Percentiles rank a stretch among this genome's conserved stretches.
These are phyloP conservation scores for Cecropterus lyciades DNA, from an alignment of 1,140 invertebrate species.

Conservation along the genomic window DNA sequence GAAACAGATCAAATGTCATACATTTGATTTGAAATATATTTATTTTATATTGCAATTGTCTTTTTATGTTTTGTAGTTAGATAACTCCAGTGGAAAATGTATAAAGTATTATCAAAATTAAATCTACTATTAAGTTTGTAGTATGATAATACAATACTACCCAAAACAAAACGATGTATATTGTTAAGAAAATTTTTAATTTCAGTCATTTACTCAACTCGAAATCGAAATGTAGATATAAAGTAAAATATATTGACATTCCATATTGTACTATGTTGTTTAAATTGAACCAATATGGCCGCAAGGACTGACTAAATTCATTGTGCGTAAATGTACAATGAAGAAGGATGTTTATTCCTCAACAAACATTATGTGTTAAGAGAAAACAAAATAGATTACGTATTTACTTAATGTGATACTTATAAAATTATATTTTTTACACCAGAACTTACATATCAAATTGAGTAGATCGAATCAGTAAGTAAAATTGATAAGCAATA, in stretches of 20 bases:
- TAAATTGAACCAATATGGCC: slow-evolving; percentile 56
- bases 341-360: slow-evolving; percentile 8
- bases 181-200: slow-evolving; percentile 76
- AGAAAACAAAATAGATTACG: slow-evolving; percentile 1
- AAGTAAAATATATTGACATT: slow-evolving; percentile 84
- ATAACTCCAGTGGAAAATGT: slow-evolving; percentile 73
- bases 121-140: slow-evolving; percentile 58
- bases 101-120: slow-evolving; percentile 63
- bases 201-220: slow-evolving; percentile 73
- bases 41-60: slow-evolving; percentile 82
- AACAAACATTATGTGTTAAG: slow-evolving; percentile 20
- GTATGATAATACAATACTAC: slow-evolving; percentile 57
- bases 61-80: slow-evolving; percentile 83
- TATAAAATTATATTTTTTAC: slow-evolving; percentile 27
- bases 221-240: slow-evolving; percentile 81
- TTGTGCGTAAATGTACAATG: slow-evolving; percentile 14
- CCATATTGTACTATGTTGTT: slow-evolving; percentile 81
- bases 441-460: slow-evolving; percentile 10
- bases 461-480: too few species aligned
- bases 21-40: slow-evolving; percentile 84
- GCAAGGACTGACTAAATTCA: slow-evolving; percentile 9
- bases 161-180: slow-evolving; percentile 70
- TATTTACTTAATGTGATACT: slow-evolving; percentile 18
- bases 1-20: slow-evolving; percentile 82
- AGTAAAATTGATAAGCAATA: too few species aligned